Base-by-base conservation (phyloP, 2,113 vertebrate species). In the Pseudolaguvia tuberculata region DNA sequence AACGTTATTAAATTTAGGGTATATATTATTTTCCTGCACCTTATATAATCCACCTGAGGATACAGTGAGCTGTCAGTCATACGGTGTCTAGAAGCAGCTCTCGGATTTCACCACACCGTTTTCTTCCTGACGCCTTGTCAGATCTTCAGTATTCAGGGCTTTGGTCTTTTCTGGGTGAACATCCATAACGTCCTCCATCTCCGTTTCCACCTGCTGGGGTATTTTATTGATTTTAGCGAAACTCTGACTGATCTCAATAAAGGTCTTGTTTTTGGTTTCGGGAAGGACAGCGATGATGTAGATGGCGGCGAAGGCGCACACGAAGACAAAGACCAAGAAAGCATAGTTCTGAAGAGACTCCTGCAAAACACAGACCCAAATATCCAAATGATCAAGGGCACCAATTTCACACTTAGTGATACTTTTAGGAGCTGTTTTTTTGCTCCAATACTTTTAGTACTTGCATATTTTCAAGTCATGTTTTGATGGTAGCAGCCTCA, bases 181-280 rank as follows among this genome's bases (percentile, higher is more conserved):
- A 0, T 48, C 62, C 0, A 92, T 87, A 8, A 75, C 87, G 56
- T 91, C 84, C 76, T 92, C 88, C 31, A 82, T 87, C 77, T 94
- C 93, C 2, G 3, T 21, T 27, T 47, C 53, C 1, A 56, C 9
- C 8, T 79, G 47, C 27, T 73, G 48, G 2, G 81, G 39, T 0
- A 88, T 83, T 81, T 94, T 94, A 86, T 94, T 96, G 71, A 93
- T 93, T 81, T 91, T 95, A 80, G 91, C 87, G 77, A 98, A 98
- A 17, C 89, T 93, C 79, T 91, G 89, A 82, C 91, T 95, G 88
- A 98, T 98, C 85, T 98, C 93, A 55, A 90, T 70, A 7, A 95
- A 89, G 1, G 94, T 98, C 88, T 93, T 96, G 83, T 95, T 96
- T 84, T 99, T 98, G 27, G 96, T 99, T 89, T 99, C 97, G 0